These are phyloP conservation scores for Cynodonichthys magdalenae DNA, from an alignment of 2,797 vertebrate genomes.

Conservation along the genomic window DNA sequence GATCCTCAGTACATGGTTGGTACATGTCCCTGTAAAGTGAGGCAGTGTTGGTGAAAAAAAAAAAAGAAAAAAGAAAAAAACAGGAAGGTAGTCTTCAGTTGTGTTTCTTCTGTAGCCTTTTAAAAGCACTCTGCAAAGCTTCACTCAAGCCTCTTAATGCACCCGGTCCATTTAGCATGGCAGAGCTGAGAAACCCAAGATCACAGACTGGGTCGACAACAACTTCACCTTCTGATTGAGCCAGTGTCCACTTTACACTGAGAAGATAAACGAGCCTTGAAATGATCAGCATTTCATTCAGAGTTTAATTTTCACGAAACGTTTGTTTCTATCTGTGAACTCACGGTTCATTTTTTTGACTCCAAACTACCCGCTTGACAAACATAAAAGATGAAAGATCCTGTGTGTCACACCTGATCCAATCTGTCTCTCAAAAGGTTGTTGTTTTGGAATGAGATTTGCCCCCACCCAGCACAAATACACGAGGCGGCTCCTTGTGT, in stretches of 20 bases:
- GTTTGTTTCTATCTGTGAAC: neutral
- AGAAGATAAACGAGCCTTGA: slow-evolving; percentile 44
- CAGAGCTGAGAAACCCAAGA: slow-evolving; percentile 76
- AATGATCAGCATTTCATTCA: slow-evolving; percentile 17
- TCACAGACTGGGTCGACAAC: slow-evolving; percentile 69
- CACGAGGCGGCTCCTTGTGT: slow-evolving; percentile 53
- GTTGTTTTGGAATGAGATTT: slow-evolving; percentile 43
- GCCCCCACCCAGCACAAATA: slow-evolving; percentile 26
- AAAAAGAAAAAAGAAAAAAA: slow-evolving; percentile 48
- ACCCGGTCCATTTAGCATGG: slow-evolving; percentile 71
- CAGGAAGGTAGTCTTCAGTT: slow-evolving; percentile 47
- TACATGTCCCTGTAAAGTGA: slow-evolving; percentile 47
- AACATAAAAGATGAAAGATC: slow-evolving; percentile 7
- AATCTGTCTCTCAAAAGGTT: slow-evolving; percentile 27
- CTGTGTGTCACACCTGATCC: neutral
- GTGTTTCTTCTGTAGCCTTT: slow-evolving; percentile 59
- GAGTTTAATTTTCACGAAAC: neutral
- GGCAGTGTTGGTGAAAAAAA: slow-evolving; percentile 22
- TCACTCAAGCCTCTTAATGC: slow-evolving; percentile 68
- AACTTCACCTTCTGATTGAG: slow-evolving; percentile 73
- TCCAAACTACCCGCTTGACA: slow-evolving; percentile 5
- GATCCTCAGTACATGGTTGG: slow-evolving; percentile 50
- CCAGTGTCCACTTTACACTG: slow-evolving; percentile 63
- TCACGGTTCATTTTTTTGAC: slow-evolving; percentile 3
- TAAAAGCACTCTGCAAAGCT: slow-evolving; percentile 72